Base-by-base conservation (phyloP, 1,140 invertebrate species). In the Drosophila willistoni region DNA sequence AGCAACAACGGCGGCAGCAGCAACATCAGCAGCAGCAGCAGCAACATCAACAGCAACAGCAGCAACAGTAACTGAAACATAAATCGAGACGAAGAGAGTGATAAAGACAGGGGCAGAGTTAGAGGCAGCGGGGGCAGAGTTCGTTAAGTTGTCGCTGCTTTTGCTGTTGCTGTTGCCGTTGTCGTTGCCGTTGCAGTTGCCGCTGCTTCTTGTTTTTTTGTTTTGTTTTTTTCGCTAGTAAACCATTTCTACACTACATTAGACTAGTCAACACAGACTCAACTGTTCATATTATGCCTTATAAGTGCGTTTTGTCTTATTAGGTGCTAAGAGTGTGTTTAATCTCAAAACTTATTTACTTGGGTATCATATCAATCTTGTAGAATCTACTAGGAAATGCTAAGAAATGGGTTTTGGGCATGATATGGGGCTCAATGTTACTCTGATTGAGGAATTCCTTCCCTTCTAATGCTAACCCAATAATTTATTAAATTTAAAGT, bases 81-180 rank as follows among this genome's bases (percentile, higher is more conserved):
- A 22, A 39, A 22, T 22, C 14, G 9, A 36, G 25, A 33, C 72
- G 36, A 63, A 42, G 39, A 14, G 42, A 25, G 59, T 10, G 34
- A 17, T 34, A 39, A 39, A 39, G 12, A 39, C 57, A 29, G 64
- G 9, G 34, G 44, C 74, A 69, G 71, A 68, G 41, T n/a, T 59
- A 57, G 39, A 68, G 57, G 6, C 34, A 67, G 42, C 65, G 74
- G 14, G 60, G 71, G 47, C 73, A 60, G 25, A 22, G 68, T 59
- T 76, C 65, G 73, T 76, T 76, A 76, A 73, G 54, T 69, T 81
- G 70, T 71, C 54, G 66, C 63, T 54, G 65, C 17, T 17, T 13
- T 17, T 51, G 17, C 7, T 12, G 44, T 51, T 51, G 44, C 17
- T 47, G 44, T 47, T 47, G 42, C 14, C 6, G 44, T 51, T 51